Conservation (phyloP, 2,888 invertebrate genomes). For the Chironomus tentans region DNA sequence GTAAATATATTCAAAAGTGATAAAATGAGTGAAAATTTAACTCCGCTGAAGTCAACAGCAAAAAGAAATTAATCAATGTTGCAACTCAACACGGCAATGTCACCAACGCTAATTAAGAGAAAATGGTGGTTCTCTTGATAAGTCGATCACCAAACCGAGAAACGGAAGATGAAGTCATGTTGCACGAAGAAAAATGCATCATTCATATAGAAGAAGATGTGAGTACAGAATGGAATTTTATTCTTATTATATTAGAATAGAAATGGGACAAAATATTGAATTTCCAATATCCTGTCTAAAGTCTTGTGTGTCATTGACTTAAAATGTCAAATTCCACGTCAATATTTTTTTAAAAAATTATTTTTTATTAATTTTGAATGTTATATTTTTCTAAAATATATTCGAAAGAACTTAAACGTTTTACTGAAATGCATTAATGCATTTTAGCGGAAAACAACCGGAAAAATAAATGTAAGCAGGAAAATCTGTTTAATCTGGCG, state of each 20-base stretch:
- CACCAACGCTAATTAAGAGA: constrained; percentile 34
- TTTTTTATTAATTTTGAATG: no score
- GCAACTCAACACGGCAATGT: constrained; percentile 36
- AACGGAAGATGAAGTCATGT: constrained; percentile 1
- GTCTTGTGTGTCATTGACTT: not conserved
- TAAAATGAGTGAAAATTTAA: constrained; percentile 12
- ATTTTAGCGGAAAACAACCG: no score
- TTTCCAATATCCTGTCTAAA: not conserved
- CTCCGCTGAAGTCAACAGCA: not conserved
- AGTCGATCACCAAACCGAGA: constrained; percentile 29
- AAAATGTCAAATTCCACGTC: no score
- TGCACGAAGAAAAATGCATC: not conserved
- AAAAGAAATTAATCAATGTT: constrained; percentile 31
- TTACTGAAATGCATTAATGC: no score
- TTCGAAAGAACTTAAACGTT: no score
- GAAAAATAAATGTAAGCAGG: not conserved
- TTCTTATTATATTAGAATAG: not conserved
- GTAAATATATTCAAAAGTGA: not conserved
- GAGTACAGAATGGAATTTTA: not conserved
- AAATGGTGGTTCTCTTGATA: constrained; percentile 35
- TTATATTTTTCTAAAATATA: no score
- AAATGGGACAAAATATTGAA: not conserved
- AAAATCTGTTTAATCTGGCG: not conserved
- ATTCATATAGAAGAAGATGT: not conserved
- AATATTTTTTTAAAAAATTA: no score